Conservation (phyloP, 2,797 vertebrate genomes). For the Schizopygopsis malacanthus region DNA sequence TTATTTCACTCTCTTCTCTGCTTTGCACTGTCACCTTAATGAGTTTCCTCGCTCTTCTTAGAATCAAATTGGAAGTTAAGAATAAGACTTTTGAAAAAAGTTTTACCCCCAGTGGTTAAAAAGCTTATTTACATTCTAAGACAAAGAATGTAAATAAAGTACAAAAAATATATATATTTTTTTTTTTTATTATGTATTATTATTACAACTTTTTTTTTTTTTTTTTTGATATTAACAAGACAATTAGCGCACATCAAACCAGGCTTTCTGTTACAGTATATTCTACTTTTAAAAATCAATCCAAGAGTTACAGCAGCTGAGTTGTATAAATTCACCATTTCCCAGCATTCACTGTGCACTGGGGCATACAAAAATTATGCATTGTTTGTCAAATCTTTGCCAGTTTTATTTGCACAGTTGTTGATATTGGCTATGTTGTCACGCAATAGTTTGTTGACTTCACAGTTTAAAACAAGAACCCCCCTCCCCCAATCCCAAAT, state of each 20-base stretch:
- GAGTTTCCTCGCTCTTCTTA: conserved; percentile 41
- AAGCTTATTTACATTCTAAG: not conserved
- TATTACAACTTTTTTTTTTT: too few relatives aligned
- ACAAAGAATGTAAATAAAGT: not conserved
- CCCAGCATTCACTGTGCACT: not conserved
- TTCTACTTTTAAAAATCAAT: not conserved
- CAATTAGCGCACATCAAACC: not conserved
- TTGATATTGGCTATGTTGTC: not conserved
- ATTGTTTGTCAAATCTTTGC: not conserved
- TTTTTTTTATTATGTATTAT: too few relatives aligned
- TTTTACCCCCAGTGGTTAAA: not conserved
- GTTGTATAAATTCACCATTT: not conserved
- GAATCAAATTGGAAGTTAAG: not conserved
- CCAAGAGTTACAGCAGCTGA: not conserved
- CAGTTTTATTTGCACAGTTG: conserved; percentile 6
- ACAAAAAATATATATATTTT: too few relatives aligned
- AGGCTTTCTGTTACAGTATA: not conserved
- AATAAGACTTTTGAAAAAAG: not conserved
- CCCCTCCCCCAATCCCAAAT: too few relatives aligned
- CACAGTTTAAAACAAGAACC: not conserved
- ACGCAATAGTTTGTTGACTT: not conserved
- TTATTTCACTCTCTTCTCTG: conserved; percentile 64
- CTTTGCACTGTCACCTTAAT: conserved; percentile 56
- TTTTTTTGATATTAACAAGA: not conserved
- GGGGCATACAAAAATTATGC: not conserved